Conservation (phyloP, 2,113 vertebrate species). For the Hymenochirus boettgeri region DNA sequence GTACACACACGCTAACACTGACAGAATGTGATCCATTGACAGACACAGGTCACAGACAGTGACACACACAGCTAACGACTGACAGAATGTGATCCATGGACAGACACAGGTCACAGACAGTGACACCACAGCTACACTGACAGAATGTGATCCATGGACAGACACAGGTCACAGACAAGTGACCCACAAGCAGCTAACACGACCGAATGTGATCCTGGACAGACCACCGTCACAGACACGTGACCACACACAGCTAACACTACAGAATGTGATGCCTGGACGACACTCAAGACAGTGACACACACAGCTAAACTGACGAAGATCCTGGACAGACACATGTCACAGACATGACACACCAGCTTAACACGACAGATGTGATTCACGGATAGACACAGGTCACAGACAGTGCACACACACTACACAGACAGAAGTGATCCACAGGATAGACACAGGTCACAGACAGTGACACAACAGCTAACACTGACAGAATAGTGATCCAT, state of each 20-base stretch:
- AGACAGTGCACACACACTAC: neutral
- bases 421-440: too few relatives aligned
- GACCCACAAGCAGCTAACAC: too few relatives aligned
- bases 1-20: slow-evolving; percentile 10
- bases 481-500: too few relatives aligned
- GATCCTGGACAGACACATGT: neutral
- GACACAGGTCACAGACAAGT: too few relatives aligned
- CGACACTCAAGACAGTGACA: neutral
- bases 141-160: neutral
- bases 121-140: neutral
- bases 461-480: too few relatives aligned
- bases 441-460: too few relatives aligned
- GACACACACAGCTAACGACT: too few relatives aligned
- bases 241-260: neutral
- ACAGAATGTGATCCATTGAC: slow-evolving; percentile 19
- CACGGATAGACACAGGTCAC: neutral
- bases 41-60: neutral
- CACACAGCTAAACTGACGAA: neutral
- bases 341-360: too few relatives aligned
- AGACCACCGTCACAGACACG: too few relatives aligned
- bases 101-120: neutral
- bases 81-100: neutral
- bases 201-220: too few relatives aligned
- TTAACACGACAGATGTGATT: neutral
- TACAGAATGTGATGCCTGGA: neutral